These are phyloP conservation scores for Frieseomelitta varia DNA, from an alignment of 1,140 invertebrate genomes.

Conservation along the genomic window DNA sequence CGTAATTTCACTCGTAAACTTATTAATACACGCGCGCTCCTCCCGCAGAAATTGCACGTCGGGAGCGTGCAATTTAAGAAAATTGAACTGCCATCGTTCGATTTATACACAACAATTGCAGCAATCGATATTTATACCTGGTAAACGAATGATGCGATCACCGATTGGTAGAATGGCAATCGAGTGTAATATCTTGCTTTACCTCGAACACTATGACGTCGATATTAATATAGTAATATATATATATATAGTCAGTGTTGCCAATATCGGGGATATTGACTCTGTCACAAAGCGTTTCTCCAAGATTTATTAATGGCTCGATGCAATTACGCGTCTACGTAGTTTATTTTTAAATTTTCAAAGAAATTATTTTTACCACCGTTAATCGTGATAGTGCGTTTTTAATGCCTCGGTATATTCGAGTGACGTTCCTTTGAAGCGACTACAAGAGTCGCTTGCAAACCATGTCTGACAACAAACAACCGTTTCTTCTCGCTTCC, in stretches of 20 bases:
- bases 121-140: neutral
- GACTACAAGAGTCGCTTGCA: too few species aligned
- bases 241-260: neutral
- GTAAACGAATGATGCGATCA: neutral
- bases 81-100: neutral
- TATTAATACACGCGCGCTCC: neutral
- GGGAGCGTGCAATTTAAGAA: neutral
- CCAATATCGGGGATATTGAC: neutral
- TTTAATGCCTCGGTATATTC: neutral
- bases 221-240: neutral
- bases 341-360: neutral
- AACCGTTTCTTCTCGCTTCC: neutral
- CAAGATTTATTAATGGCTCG: neutral
- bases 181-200: neutral
- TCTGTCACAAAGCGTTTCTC: neutral
- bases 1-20: neutral
- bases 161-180: neutral
- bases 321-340: neutral
- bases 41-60: neutral
- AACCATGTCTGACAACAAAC: neutral
- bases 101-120: neutral
- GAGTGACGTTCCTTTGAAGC: neutral
- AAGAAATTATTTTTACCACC: neutral
- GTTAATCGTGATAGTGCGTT: neutral
- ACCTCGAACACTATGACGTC: neutral